Base-by-base conservation (phyloP, 2,113 vertebrate species). In the Puma concolor region DNA sequence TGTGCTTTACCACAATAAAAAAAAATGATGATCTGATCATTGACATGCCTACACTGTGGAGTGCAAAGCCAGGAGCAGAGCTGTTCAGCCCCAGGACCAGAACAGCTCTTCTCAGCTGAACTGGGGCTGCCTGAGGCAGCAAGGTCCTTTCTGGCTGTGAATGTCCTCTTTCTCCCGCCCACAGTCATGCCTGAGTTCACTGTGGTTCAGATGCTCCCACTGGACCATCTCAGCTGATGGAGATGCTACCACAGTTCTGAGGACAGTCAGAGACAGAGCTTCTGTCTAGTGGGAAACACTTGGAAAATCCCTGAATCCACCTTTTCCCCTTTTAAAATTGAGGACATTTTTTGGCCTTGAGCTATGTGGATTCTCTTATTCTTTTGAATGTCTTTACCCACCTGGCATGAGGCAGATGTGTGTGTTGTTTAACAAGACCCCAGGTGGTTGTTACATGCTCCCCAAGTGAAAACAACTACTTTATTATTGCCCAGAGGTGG, bases 101-200 rank as follows among this genome's bases (percentile, higher is more conserved):
- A 41, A 67, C 19, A 13, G 2, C 0, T n/a, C 60, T 54, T n/a
- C 60, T 64, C 5, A 31, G 4, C 66, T 27, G 21, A 67, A 29
- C 11, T 0, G 15, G 36, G 11, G n/a, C 11, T 29, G 9, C 60
- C 27, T 9, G 31, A 54, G 48, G 7, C 33, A 14, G 4, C 31
- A 64, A 10, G 7, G 15, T 23, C 25, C 44, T 16, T 10, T 14
- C 23, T 9, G 9, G 13, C 54, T 29, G 7, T 6, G 1, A 11
- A 31, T 19, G 7, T 14, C 21, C 69, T 25, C 2, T 7, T 16
- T 12, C n/a, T 60, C 25, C 38, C 14, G 17, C 1, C 31, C 36
- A 23, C 8, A 4, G 1, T 19, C 9, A 17, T n/a, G 15, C 69
- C 21, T 19, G 2, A 5, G 4, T 29, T 27, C 31, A n/a, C 31